Evolutionary conservation across 2,113 vertebrate species (phyloP).

Genomic region (Carassius carassius): DNA sequence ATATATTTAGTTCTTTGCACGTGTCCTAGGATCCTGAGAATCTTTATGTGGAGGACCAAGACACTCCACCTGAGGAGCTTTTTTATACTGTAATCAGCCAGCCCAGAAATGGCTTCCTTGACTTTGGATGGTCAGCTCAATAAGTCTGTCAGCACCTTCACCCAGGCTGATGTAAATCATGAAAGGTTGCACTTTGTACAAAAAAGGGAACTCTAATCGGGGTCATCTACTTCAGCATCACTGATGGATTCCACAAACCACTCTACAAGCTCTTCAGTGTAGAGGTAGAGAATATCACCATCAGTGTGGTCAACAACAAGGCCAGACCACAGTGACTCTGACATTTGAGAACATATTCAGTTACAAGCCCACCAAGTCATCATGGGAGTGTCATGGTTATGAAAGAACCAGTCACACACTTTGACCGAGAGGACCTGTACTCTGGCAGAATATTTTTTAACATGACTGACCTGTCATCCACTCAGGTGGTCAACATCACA

Average conservation of each 20-base stretch:
- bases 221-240: constrained; percentile 87
- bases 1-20: too few relatives aligned
- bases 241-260: constrained; percentile 82
- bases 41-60: constrained; percentile 84
- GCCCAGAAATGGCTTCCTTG: constrained; percentile 84
- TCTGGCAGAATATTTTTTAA: constrained; percentile 77
- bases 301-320: constrained; percentile 83
- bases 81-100: constrained; percentile 79
- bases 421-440: constrained; percentile 81
- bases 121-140: constrained; percentile 72
- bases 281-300: constrained; percentile 78
- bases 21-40: constrained; percentile 77
- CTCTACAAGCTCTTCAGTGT: constrained; percentile 85
- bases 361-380: constrained; percentile 76
- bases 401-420: constrained; percentile 74
- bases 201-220: constrained; percentile 82
- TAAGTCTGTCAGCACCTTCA: constrained; percentile 77
- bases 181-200: constrained; percentile 82
- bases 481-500: constrained; percentile 75
- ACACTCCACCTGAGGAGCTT: constrained; percentile 82
- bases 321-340: constrained; percentile 74
- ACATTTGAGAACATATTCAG: constrained; percentile 78
- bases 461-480: constrained; percentile 79
- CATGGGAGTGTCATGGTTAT: constrained; percentile 79
- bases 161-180: constrained; percentile 83